Base-by-base conservation (phyloP, 2,797 vertebrate species). In the Enteromius afrohamiltoni region DNA sequence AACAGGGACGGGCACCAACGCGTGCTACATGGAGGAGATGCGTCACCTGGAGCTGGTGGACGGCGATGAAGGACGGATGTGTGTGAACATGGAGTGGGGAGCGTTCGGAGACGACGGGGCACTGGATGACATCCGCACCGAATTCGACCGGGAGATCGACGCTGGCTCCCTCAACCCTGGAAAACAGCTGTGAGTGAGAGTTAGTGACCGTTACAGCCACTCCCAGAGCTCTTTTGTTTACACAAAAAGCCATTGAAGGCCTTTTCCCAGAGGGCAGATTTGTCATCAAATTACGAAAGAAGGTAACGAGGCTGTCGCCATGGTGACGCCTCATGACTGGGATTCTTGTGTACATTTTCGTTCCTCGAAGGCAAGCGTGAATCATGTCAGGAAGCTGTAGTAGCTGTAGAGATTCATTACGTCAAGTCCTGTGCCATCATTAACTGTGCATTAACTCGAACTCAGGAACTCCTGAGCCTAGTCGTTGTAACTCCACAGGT, bases 1-100 rank as follows among this genome's bases (percentile, higher is more conserved):
- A 79, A 6, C 85, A 99, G 98, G 97, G 62, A 98, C 97, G 0
- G 98, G 98, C 0, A 97, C 96, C 85, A 99, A 99, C 0, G 96
- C 96, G 31, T 99, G 98, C 87, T 99, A 99, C 94, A 99, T 99
- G 98, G 98, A 99, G 90, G 97, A 99, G 88, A 97, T 99, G 97
- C 95, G 96, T 7, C 95, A 99, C 90, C 93, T 99, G 0, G 97
- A 97, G 87, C 83, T 93, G 83, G 95, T 98, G 87, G 98, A 99
- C 6, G 97, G 97, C 0, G 98, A 99, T 0, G 97, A 99, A 84
- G 98, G 98, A 0, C 93, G 95, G 1, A 99, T 99, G 98, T 99
- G 98, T 69, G 94, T 99, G 83, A 99, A 99, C 89, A 97, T 96
- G 87, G 98, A 99, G 90, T 99, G 98, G 98, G 98, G 98, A 0